Evolutionary conservation across 2,797 vertebrate genomes (phyloP), one percentile per base, ranked within the genome.

Genomic region (Micromesistius poutassou): DNA sequence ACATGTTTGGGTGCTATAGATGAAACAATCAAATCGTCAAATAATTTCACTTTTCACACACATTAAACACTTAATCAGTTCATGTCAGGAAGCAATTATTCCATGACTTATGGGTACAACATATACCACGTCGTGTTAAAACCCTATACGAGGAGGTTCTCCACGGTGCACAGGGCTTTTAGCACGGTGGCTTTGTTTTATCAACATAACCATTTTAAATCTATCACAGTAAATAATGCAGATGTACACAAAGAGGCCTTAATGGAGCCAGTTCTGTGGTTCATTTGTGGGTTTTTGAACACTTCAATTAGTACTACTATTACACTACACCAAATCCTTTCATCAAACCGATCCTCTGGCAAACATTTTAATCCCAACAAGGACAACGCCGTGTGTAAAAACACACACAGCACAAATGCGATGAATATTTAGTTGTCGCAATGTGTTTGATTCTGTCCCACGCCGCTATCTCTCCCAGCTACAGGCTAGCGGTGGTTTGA

Each of bases 11-110:
- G n/a, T 28, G 62, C 62, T 28, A 28, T 28, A 68, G 28, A 68
- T 8, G 10, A 68, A 62, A 62, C 5, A 7, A n/a, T n/a, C 62
- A 25, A 62, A 25, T 22, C 22, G 6, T 25, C 55, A n/a, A 62
- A 28, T 68, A 68, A 28, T 68, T 68, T 68, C 62, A 68, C 62
- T 68, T 68, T 12, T 68, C 62, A 68, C n/a, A 68, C 62, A 28
- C 62, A 68, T 68, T 68, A 68, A 68, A 68, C 62, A 68, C 62
- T 68, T 68, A n/a, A 68, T 68, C 25, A 68, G 62, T 68, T 68
- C 62, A 68, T 68, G 62, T 68, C 62, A 68, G 62, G 62, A 68
- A 68, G n/a, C 62, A 68, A 68, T 68, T 28, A 28, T 12, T 12
- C n/a, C 25, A 68, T 28, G 25, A 68, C 25, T 28, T 28, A 68